These are phyloP conservation scores for Botrylloides violaceus DNA, from an alignment of 23 tunicate species.

Conservation along the genomic window DNA sequence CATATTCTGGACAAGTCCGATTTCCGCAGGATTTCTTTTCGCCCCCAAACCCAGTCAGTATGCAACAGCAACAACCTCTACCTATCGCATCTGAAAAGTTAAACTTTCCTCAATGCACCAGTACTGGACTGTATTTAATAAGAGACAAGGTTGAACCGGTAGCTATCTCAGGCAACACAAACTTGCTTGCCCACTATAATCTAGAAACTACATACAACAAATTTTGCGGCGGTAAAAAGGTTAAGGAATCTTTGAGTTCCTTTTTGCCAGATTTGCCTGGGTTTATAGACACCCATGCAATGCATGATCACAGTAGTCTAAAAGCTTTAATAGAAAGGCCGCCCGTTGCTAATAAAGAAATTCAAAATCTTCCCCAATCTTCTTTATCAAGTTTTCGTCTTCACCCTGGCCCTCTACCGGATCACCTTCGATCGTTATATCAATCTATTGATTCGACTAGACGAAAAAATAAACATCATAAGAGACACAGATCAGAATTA, in stretches of 20 bases:
- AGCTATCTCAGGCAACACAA: conserved; percentile 54
- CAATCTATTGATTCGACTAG: conserved; percentile 38
- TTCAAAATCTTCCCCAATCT: conserved; percentile 45
- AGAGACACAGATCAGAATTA: conserved; percentile 54
- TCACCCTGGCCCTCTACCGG: conserved; percentile 83
- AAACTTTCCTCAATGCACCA: conserved; percentile 2
- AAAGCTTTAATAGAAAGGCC: conserved; percentile 60
- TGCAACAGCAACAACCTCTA: not conserved
- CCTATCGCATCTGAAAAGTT: not conserved
- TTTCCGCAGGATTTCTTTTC: not conserved
- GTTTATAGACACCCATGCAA: conserved; percentile 45
- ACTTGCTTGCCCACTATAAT: conserved; percentile 57
- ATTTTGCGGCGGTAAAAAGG: conserved; percentile 66
- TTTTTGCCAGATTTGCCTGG: conserved; percentile 70
- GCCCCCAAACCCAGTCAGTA: not conserved
- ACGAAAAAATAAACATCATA: conserved; percentile 54
- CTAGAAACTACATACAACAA: conserved; percentile 73
- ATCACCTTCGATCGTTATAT: conserved; percentile 54
- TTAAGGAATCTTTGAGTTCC: conserved; percentile 70
- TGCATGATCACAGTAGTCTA: conserved; percentile 45
- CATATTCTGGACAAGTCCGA: not conserved
- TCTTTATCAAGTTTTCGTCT: conserved; percentile 64
- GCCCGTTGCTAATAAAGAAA: conserved; percentile 77
- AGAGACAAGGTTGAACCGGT: conserved; percentile 58
- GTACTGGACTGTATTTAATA: conserved; percentile 42